These are phyloP conservation scores for Lithosia quadra DNA, from an alignment of 2,888 invertebrate genomes.

Conservation along the genomic window DNA sequence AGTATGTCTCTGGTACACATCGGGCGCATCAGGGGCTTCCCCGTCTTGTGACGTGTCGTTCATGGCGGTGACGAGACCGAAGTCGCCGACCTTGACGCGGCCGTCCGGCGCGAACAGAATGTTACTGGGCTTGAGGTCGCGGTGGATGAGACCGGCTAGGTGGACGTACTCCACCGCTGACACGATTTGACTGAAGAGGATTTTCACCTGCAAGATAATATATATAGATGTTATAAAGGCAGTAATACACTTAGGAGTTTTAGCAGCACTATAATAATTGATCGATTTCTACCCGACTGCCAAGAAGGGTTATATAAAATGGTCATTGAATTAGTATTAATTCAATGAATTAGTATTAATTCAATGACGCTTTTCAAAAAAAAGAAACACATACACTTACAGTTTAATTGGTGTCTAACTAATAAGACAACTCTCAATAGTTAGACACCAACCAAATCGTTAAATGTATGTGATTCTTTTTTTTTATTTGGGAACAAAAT, in stretches of 20 bases:
- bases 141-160: constrained; percentile 95
- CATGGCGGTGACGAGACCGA: constrained; percentile 98
- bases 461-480: too few species aligned
- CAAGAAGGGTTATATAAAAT: too few species aligned
- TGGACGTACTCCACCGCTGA: constrained; percentile 99
- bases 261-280: too few species aligned
- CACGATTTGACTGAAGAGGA: constrained; percentile 96
- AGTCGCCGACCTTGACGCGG: constrained; percentile 97
- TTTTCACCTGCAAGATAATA: constrained; percentile 78
- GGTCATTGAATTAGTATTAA: too few species aligned
- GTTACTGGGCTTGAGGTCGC: constrained; percentile 95
- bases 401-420: too few species aligned
- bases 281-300: too few species aligned
- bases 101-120: constrained; percentile 96
- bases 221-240: not conserved
- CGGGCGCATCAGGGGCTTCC: constrained; percentile 55
- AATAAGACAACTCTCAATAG: too few species aligned
- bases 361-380: too few species aligned
- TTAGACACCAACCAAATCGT: too few species aligned
- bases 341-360: too few species aligned
- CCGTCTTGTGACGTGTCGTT: constrained; percentile 69
- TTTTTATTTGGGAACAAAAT: too few species aligned
- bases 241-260: too few species aligned
- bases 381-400: not conserved
- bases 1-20: constrained; percentile 84